phyloP scores from a whole-genome alignment of 1,140 invertebrate species.

The Sitodiplosis mosellana region DNA sequence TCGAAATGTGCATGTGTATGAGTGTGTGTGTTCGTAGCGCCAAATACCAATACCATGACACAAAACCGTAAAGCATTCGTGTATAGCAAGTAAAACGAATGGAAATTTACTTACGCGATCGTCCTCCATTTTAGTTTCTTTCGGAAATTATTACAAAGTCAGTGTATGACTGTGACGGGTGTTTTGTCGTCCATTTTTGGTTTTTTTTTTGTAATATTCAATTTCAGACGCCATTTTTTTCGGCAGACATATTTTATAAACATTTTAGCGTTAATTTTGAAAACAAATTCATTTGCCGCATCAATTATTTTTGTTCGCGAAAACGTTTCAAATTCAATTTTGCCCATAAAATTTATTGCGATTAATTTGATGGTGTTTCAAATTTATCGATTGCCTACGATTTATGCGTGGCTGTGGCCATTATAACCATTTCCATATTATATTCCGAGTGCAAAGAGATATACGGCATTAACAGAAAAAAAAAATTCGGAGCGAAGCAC shows the following conservation, averaged over 20 bases:
- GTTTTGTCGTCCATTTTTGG: neutral
- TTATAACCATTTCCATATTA: neutral
- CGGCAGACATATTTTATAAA: slow-evolving; percentile 2
- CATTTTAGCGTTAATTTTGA: slow-evolving; percentile 2
- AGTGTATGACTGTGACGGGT: neutral
- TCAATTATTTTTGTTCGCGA: neutral
- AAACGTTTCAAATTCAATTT: neutral
- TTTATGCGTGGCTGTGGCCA: neutral
- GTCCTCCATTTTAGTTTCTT: neutral
- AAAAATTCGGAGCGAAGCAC: too few relatives aligned
- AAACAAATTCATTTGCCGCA: neutral
- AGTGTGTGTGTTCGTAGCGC: too few relatives aligned
- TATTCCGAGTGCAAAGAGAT: neutral
- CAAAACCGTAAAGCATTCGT: too few relatives aligned
- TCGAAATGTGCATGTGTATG: too few relatives aligned
- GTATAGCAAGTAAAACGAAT: too few relatives aligned
- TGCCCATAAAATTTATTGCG: neutral
- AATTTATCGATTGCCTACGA: neutral
- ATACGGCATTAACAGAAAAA: too few relatives aligned
- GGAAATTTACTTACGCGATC: too few relatives aligned
- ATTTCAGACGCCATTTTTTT: neutral
- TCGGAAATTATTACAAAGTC: neutral
- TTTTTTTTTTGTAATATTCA: neutral
- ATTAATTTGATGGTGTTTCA: neutral
- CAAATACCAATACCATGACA: too few relatives aligned